Base-by-base conservation (phyloP, 2,888 invertebrate species). In the Bugula neritina region DNA sequence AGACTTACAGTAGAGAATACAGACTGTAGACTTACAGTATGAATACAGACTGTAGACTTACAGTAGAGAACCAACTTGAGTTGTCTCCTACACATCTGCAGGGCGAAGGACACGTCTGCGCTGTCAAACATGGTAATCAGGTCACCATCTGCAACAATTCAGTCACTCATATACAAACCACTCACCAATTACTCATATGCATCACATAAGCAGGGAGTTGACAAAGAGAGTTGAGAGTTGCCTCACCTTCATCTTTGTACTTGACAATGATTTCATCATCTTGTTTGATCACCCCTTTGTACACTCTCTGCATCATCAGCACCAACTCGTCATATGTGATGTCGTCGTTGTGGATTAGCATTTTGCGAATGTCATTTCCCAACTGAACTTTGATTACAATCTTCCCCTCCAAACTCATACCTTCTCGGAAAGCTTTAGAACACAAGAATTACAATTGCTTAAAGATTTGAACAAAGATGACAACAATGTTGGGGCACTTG, bases 231-330 rank as follows among this genome's bases (percentile, higher is more conserved):
- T n/a, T n/a, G n/a, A n/a, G n/a, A n/a, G n/a, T n/a, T 27, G 34
- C n/a, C 35, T 72, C 75, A 89, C 89, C 89, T 87, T 90, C 89
- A 84, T 90, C 90, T 84, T 88, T 89, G 81, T 90, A 90, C 81
- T 90, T 90, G 71, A 90, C 87, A 13, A 87, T 86, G 73, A 90
- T 87, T 77, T 90, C 90, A 85, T 90, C 90, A 75, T 85, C 87
- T 69, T 87, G 86, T 69, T 85, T 86, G 43, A 90, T 81, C 80
- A 89, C 88, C 21, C 89, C 89, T 72, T 88, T 82, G 81, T 89
- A 90, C 3, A 90, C 88, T 76, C 90, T 82, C 80, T 90, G 89
- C 89, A 90, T 89, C 90, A 90, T 90, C 72, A 90, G 83, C 71
- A 90, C 87, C 71, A 90, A 82, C 81, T 90, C 84, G 77, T 84